These are phyloP conservation scores for Lochmaea crataegi DNA, from an alignment of 2,888 invertebrate species.

Conservation along the genomic window DNA sequence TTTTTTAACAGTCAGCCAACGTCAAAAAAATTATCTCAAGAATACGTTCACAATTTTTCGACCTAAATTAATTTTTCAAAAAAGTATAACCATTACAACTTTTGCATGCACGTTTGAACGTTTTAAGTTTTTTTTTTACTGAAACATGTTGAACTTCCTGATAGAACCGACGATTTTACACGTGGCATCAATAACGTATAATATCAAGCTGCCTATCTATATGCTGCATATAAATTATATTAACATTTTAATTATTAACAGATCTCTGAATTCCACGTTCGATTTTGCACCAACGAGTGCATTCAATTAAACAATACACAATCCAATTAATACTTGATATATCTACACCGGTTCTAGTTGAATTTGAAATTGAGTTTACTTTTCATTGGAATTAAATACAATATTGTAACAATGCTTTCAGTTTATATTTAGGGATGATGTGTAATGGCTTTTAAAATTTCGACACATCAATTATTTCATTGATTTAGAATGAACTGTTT, in stretches of 20 bases:
- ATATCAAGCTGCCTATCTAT: neutral
- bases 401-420: neutral
- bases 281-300: slow-evolving; percentile 28
- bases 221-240: slow-evolving; percentile 9
- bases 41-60: too few species aligned
- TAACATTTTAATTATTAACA: slow-evolving; percentile 34
- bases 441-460: neutral
- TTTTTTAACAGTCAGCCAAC: too few species aligned
- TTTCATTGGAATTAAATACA: slow-evolving; percentile 15
- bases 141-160: too few species aligned
- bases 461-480: too few species aligned
- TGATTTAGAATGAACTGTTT: too few species aligned
- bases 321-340: slow-evolving; percentile 36
- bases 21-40: too few species aligned
- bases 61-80: too few species aligned
- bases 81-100: too few species aligned
- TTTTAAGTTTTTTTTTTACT: too few species aligned
- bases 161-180: too few species aligned
- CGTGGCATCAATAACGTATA: too few species aligned
- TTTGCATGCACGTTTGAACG: too few species aligned
- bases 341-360: neutral
- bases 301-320: slow-evolving; percentile 33
- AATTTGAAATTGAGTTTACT: slow-evolving; percentile 15
- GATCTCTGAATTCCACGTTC: slow-evolving; percentile 23
- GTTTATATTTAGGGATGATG: neutral